These are phyloP conservation scores for Poeciliopsis turneri DNA, from an alignment of 2,797 vertebrate species.

Conservation along the genomic window DNA sequence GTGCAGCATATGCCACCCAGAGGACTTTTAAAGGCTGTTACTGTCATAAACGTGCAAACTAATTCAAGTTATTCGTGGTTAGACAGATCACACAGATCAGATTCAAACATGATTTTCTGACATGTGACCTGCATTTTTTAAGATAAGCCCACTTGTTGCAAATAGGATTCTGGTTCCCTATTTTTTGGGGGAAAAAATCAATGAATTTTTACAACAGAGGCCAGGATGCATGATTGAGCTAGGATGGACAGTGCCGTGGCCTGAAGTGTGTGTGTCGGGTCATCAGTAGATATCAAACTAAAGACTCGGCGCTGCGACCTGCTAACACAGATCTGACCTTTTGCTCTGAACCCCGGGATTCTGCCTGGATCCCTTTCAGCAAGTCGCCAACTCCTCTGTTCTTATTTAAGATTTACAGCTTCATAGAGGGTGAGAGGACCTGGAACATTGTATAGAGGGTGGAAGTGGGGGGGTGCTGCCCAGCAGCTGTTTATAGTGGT, in stretches of 20 bases:
- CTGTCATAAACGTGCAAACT: slow-evolving; percentile 29
- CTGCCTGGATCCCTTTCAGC: slow-evolving; percentile 80
- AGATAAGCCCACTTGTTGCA: slow-evolving; percentile 58
- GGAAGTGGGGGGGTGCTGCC: slow-evolving; percentile 64
- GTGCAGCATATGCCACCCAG: slow-evolving; percentile 75
- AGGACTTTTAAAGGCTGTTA: slow-evolving; percentile 69
- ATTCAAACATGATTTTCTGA: slow-evolving; percentile 56
- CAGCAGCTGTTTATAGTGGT: slow-evolving; percentile 84
- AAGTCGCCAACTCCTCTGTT: slow-evolving; percentile 77
- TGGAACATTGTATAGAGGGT: slow-evolving; percentile 22
- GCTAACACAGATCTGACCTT: slow-evolving; percentile 78
- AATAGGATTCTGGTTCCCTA: slow-evolving; percentile 40
- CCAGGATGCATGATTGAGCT: slow-evolving; percentile 30
- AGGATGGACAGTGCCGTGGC: slow-evolving; percentile 39
- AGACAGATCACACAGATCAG: slow-evolving; percentile 73
- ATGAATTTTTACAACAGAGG: slow-evolving; percentile 52
- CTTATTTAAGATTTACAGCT: slow-evolving; percentile 82
- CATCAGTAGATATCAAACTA: slow-evolving; percentile 63
- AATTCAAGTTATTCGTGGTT: slow-evolving; percentile 63
- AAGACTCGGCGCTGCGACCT: slow-evolving; percentile 56
- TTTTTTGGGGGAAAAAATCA: slow-evolving; percentile 45
- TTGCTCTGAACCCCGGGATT: slow-evolving; percentile 73
- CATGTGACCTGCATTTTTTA: slow-evolving; percentile 65
- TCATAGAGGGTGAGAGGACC: slow-evolving; percentile 50
- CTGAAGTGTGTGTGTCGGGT: slow-evolving; percentile 60